phyloP scores from a whole-genome alignment of 1,140 invertebrate species.

The Trissolcus basalis region DNA sequence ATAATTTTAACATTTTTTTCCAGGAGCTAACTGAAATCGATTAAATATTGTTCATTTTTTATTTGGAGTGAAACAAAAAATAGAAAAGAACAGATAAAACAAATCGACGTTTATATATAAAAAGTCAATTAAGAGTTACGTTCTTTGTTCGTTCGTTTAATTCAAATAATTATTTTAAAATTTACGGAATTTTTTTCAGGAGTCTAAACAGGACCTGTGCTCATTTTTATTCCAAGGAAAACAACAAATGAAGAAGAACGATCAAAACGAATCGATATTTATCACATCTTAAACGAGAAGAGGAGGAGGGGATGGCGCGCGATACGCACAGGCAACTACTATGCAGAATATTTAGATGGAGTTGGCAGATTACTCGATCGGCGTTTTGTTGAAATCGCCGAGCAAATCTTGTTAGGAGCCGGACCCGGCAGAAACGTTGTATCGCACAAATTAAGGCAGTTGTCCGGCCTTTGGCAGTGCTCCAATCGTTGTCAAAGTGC shows the following conservation, averaged over 20 bases:
- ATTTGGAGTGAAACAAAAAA: no score
- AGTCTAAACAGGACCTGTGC: no score
- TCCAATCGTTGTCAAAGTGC: slow-evolving; percentile 30
- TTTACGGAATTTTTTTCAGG: no score
- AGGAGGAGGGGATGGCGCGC: background rate
- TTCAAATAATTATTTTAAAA: no score
- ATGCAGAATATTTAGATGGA: slow-evolving; percentile 31
- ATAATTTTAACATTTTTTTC: no score
- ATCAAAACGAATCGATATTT: slow-evolving; percentile 24
- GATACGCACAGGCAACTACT: slow-evolving; percentile 25
- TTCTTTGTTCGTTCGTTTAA: no score
- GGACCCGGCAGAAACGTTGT: slow-evolving; percentile 21
- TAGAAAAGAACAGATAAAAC: no score
- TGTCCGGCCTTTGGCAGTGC: slow-evolving; percentile 35
- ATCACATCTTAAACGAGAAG: slow-evolving; percentile 22
- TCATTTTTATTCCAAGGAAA: no score
- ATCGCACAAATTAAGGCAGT: slow-evolving; percentile 46
- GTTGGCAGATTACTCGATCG: slow-evolving; percentile 27
- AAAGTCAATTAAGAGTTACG: no score
- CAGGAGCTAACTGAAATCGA: no score
- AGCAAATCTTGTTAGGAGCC: slow-evolving; percentile 40
- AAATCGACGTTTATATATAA: no score
- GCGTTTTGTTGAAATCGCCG: slow-evolving; percentile 29
- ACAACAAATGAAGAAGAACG: background rate
- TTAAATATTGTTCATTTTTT: no score